phyloP scores from a whole-genome alignment of 2,888 invertebrate species.

The Globia sparganii region DNA sequence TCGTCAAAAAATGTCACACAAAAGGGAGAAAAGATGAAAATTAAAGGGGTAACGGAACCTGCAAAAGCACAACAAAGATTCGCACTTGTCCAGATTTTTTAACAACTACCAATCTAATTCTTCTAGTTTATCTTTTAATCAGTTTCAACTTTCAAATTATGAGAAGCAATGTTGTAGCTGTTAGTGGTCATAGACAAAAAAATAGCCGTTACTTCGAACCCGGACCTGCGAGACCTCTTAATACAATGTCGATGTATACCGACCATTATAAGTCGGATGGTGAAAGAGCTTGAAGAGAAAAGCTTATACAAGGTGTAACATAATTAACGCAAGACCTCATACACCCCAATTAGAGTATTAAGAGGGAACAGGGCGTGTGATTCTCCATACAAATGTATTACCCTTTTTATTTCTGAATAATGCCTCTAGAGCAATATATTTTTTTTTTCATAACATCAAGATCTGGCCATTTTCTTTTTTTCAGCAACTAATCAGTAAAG shows the following conservation, averaged over 20 bases:
- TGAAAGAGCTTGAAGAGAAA: constrained; percentile 19
- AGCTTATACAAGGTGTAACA: no score
- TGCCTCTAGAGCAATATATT: no score
- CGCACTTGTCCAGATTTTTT: constrained; percentile 32
- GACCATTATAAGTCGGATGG: constrained; percentile 16
- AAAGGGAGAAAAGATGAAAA: neutral
- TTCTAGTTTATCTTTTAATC: constrained; percentile 63
- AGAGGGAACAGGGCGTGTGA: no score
- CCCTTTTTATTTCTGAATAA: no score
- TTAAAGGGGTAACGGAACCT: constrained; percentile 15
- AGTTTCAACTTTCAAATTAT: constrained; percentile 64
- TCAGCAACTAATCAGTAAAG: no score
- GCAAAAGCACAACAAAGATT: neutral
- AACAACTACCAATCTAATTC: constrained; percentile 54
- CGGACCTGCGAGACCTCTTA: constrained; percentile 51
- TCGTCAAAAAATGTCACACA: neutral
- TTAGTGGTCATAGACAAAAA: constrained; percentile 56
- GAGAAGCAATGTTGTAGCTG: constrained; percentile 52
- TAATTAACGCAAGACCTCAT: no score
- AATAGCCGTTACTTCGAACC: constrained; percentile 56
- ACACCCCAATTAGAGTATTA: no score
- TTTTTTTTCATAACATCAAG: no score
- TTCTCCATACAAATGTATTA: no score
- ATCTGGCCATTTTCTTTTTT: no score
- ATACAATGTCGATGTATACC: constrained; percentile 27